phyloP scores from a whole-genome alignment of 2,113 vertebrate species.

The Rhabdornis inornatus region DNA sequence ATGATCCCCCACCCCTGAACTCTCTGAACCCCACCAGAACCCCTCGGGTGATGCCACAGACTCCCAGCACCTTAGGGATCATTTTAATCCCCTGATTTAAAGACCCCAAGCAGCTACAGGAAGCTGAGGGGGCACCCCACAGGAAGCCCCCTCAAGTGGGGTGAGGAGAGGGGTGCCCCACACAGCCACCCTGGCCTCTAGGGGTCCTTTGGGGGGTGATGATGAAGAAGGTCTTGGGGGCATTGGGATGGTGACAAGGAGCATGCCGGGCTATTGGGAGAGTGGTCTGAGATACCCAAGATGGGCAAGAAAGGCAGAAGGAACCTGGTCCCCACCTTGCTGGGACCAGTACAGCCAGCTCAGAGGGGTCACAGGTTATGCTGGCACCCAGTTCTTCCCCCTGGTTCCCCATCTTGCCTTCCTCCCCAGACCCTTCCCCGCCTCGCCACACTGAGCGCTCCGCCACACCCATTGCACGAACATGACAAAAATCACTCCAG shows the following conservation, averaged over 20 bases:
- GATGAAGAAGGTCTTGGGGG: neutral
- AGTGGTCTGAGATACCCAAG: neutral
- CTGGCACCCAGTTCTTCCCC: neutral
- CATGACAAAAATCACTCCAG: neutral
- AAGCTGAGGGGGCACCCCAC: neutral
- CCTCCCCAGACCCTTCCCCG: accelerated
- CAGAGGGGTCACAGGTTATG: neutral
- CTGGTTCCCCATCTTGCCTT: neutral
- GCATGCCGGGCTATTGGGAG: neutral
- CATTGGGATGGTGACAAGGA: neutral
- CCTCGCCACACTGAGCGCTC: neutral
- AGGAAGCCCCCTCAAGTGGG: neutral
- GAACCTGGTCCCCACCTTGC: neutral
- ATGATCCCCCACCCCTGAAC: neutral
- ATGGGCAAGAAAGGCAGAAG: neutral
- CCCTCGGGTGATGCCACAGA: neutral
- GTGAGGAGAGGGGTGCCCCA: neutral
- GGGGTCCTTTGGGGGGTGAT: neutral
- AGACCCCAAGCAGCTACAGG: neutral
- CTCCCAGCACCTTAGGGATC: neutral
- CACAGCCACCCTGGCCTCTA: neutral
- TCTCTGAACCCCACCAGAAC: too few relatives aligned
- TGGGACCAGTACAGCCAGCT: neutral
- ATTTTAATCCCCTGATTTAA: neutral
- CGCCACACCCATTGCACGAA: neutral